These are phyloP conservation scores for Junco hyemalis DNA, from an alignment of 2,113 vertebrate genomes.

Conservation along the genomic window DNA sequence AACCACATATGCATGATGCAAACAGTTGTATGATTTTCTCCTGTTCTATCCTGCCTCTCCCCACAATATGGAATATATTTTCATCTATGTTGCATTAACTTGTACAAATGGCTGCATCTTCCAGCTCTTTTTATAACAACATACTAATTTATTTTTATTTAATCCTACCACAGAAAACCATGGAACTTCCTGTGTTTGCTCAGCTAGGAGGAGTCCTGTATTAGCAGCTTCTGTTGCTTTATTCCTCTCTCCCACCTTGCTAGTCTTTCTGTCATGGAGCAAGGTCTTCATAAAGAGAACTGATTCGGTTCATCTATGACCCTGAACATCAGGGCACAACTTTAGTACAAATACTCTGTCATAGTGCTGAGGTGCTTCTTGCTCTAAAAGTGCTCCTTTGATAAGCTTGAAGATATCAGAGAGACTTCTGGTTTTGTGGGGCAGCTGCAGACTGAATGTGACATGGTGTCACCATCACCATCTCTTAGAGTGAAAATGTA, in stretches of 20 bases:
- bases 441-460: neutral
- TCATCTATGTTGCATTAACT: neutral
- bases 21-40: neutral
- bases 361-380: neutral
- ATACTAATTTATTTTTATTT: neutral
- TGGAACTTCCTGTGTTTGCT: neutral
- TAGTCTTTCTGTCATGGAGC: neutral
- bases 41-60: neutral
- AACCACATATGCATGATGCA: neutral
- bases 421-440: neutral
- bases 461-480: neutral
- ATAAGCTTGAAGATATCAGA: neutral
- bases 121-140: neutral
- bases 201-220: neutral
- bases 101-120: neutral
- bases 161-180: neutral
- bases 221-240: neutral
- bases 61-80: neutral
- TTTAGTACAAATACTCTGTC: neutral
- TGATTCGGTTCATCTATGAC: neutral
- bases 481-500: neutral
- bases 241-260: neutral
- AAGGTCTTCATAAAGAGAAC: neutral
- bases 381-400: neutral
- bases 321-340: neutral